Conservation (phyloP, 37 sponge, comb jelly and placozoan genomes). For the Hormiphora californensis region DNA sequence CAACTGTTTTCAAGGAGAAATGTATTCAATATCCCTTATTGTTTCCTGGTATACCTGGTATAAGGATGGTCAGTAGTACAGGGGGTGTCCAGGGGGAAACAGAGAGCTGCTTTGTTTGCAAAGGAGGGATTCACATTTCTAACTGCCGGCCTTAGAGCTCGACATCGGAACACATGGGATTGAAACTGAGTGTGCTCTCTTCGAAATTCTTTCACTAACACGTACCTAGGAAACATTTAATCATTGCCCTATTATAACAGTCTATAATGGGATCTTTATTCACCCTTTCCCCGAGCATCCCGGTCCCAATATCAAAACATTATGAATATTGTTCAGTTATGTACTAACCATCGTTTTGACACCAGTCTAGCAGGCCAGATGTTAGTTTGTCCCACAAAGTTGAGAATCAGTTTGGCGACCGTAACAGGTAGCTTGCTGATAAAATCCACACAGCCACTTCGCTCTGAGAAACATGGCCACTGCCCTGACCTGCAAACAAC, state of each 20-base stretch:
- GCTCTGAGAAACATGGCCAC: slow-evolving; percentile 18
- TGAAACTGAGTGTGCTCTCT: slow-evolving; percentile 31
- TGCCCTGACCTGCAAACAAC: slow-evolving; percentile 31
- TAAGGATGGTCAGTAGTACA: slow-evolving; percentile 43
- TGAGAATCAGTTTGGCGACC: slow-evolving; percentile 37
- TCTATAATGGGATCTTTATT: too few species aligned
- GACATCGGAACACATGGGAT: slow-evolving; percentile 45
- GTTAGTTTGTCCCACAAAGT: slow-evolving; percentile 23
- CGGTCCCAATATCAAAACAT: too few species aligned
- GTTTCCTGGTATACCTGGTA: slow-evolving; percentile 23
- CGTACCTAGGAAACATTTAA: too few species aligned
- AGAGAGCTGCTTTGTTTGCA: slow-evolving; percentile 40
- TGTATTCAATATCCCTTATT: too few species aligned
- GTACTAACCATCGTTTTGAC: slow-evolving; percentile 5
- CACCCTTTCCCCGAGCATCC: too few species aligned
- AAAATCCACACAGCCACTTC: slow-evolving; percentile 19
- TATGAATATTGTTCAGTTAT: too few species aligned
- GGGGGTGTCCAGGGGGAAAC: slow-evolving; percentile 16
- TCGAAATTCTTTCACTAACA: neutral
- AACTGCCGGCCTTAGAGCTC: slow-evolving; percentile 24
- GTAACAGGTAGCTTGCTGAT: slow-evolving; percentile 16
- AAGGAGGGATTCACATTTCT: slow-evolving; percentile 47
- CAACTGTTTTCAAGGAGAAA: too few species aligned
- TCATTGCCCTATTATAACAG: too few species aligned
- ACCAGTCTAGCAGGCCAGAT: slow-evolving; percentile 34